Percentiles rank a stretch among this genome's conserved stretches.
Evolutionary conservation across 2,888 invertebrate species (phyloP).

Genomic region (Tillus elongatus): DNA sequence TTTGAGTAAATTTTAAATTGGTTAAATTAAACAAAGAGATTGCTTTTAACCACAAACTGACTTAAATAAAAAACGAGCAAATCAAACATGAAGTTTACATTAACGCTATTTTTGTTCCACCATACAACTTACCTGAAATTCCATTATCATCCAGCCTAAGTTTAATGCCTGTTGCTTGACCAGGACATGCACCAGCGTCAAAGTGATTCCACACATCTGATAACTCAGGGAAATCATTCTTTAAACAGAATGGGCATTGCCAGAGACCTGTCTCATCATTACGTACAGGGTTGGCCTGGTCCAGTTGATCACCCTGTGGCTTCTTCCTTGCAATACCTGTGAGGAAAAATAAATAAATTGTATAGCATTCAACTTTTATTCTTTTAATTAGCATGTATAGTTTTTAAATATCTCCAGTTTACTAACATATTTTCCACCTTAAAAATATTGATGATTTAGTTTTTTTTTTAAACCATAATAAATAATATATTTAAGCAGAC

Average conservation of each 20-base stretch:
- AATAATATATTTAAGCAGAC: too few relatives aligned
- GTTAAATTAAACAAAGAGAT: too few relatives aligned
- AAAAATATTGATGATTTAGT: too few relatives aligned
- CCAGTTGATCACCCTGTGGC: constrained; percentile 86
- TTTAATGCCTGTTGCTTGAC: constrained; percentile 88
- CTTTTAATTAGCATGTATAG: too few relatives aligned
- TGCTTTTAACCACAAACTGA: too few relatives aligned
- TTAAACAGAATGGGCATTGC: constrained; percentile 96
- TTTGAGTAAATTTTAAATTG: too few relatives aligned
- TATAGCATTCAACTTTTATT: too few relatives aligned
- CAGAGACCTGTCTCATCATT: constrained; percentile 91
- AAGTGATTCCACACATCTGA: constrained; percentile 99
- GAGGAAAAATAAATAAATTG: constrained; percentile 1
- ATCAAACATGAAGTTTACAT: too few relatives aligned
- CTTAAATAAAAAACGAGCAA: not conserved
- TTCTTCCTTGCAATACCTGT: constrained; percentile 76
- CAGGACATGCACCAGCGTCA: constrained; percentile 91
- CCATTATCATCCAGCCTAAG: constrained; percentile 86
- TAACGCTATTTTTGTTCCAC: too few relatives aligned
- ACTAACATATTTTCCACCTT: too few relatives aligned
- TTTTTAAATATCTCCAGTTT: too few relatives aligned
- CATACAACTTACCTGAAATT: constrained; percentile 53
- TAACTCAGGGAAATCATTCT: constrained; percentile 91
- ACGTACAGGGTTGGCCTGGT: constrained; percentile 90
- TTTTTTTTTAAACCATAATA: too few relatives aligned